Base-by-base conservation (phyloP, 2,113 vertebrate species). In the Cyprinus carpio region DNA sequence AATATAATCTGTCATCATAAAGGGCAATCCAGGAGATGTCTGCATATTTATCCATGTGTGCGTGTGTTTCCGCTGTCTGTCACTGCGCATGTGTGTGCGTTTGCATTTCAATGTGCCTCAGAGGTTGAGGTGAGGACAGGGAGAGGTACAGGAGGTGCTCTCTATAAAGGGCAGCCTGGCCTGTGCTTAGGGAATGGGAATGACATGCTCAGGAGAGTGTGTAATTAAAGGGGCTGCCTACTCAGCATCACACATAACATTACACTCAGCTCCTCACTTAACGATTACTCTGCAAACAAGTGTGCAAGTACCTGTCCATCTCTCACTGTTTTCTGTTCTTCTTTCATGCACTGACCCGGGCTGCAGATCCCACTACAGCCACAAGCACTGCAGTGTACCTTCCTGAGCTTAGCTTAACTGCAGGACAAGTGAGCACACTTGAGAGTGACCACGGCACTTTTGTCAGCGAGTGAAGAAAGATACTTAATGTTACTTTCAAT, bases 181-280 rank as follows among this genome's bases (percentile, higher is more conserved):
- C 54, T 71, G 13, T 83, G 81, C 81, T 71, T 40, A 23, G 81
- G 86, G 75, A 77, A 60, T 65, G 75, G 83, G 65, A 86, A 85
- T 88, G 88, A 87, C 87, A 89, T 15, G 85, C 88, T 88, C 85
- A 88, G 82, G 84, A 86, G 87, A 88, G 85, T 90, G 88, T 90
- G 87, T 89, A 88, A 90, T 89, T 86, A 88, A 87, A 87, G 65
- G 40, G 74, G 54, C 87, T 88, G 89, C 85, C 84, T 86, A 85
- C 87, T 90, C 89, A 89, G 89, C 88, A 89, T 72, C 81, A 54
- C 81, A 71, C 76, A 65, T 34, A 58, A 81, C 31, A 82, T 71
- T 76, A 86, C 51, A 78, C 86, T 87, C 83, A 81, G 75, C 82
- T 86, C 77, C 82, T 77, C 64, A 31, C 84, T 85, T 87, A 86